phyloP scores from a whole-genome alignment of 2,888 invertebrate genomes.

The Spodoptera littoralis region DNA sequence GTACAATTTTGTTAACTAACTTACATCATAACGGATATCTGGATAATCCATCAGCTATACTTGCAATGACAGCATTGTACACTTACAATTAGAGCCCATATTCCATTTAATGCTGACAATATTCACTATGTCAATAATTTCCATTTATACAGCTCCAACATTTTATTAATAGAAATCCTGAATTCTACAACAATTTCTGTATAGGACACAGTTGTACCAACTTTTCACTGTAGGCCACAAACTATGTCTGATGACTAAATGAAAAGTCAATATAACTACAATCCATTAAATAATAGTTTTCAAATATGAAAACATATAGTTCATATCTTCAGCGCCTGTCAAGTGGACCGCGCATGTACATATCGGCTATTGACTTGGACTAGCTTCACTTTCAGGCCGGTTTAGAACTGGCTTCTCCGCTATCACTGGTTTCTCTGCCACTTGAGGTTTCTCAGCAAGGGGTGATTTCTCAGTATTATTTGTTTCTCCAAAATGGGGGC shows the following conservation, averaged over 20 bases:
- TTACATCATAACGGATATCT: constrained; percentile 36
- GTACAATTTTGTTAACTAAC: constrained; percentile 30
- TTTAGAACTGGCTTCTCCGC: constrained; percentile 76
- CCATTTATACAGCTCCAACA: constrained; percentile 58
- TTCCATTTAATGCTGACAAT: constrained; percentile 45
- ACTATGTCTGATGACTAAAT: constrained; percentile 51
- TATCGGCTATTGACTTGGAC: constrained; percentile 83
- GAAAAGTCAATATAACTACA: constrained; percentile 59
- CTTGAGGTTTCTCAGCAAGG: constrained; percentile 66
- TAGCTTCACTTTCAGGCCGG: constrained; percentile 76
- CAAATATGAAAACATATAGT: constrained; percentile 83
- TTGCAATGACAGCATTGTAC: constrained; percentile 60
- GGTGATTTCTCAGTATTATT: constrained; percentile 65
- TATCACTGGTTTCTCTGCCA: constrained; percentile 73
- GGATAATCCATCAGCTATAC: constrained; percentile 35
- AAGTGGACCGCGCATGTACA: constrained; percentile 72
- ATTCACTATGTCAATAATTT: constrained; percentile 56
- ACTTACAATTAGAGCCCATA: constrained; percentile 56
- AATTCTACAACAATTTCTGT: constrained; percentile 57
- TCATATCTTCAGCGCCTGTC: constrained; percentile 71
- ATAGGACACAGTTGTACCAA: constrained; percentile 35
- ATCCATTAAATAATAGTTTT: constrained; percentile 77
- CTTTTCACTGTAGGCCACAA: constrained; percentile 50
- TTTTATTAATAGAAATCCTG: constrained; percentile 57
- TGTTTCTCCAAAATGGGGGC: constrained; percentile 57